phyloP scores from a whole-genome alignment of 2,113 vertebrate species.

The Perca schrenkii region DNA sequence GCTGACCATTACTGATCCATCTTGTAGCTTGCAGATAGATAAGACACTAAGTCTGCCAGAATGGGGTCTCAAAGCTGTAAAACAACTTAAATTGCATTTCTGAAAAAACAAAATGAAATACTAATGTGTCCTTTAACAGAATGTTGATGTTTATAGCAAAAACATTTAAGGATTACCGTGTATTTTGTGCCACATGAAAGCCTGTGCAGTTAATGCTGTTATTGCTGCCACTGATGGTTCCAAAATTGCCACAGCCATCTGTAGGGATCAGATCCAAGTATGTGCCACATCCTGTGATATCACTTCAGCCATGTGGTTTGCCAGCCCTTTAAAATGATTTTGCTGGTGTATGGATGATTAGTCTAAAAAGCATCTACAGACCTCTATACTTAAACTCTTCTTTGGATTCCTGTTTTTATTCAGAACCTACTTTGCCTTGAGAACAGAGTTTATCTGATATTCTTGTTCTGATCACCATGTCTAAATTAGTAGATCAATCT shows the following conservation, averaged over 20 bases:
- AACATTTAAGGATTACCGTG: slow-evolving; percentile 71
- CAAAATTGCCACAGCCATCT: slow-evolving; percentile 71
- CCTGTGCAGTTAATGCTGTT: slow-evolving; percentile 58
- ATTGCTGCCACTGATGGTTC: slow-evolving; percentile 63
- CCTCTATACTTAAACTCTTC: background rate
- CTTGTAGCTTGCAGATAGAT: slow-evolving; percentile 6
- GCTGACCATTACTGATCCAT: slow-evolving; percentile 13
- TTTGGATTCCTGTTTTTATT: background rate
- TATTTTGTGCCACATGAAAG: slow-evolving; percentile 61
- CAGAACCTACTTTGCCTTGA: background rate
- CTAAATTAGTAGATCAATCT: background rate
- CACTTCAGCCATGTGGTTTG: slow-evolving; percentile 52
- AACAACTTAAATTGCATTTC: slow-evolving; percentile 37
- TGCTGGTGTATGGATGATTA: slow-evolving; percentile 12
- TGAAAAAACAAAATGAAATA: background rate
- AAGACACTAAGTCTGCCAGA: slow-evolving; percentile 17
- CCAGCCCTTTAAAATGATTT: slow-evolving; percentile 47
- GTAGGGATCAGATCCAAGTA: slow-evolving; percentile 71
- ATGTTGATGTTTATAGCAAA: slow-evolving; percentile 45
- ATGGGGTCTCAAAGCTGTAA: slow-evolving; percentile 41
- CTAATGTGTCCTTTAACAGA: slow-evolving; percentile 57
- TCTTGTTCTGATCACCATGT: slow-evolving; percentile 10
- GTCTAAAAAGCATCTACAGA: slow-evolving; percentile 12
- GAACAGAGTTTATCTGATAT: background rate
- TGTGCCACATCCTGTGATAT: slow-evolving; percentile 70